Base-by-base conservation (phyloP, 2,888 invertebrate genomes). In the Lepidocyrtinus sp. region DNA sequence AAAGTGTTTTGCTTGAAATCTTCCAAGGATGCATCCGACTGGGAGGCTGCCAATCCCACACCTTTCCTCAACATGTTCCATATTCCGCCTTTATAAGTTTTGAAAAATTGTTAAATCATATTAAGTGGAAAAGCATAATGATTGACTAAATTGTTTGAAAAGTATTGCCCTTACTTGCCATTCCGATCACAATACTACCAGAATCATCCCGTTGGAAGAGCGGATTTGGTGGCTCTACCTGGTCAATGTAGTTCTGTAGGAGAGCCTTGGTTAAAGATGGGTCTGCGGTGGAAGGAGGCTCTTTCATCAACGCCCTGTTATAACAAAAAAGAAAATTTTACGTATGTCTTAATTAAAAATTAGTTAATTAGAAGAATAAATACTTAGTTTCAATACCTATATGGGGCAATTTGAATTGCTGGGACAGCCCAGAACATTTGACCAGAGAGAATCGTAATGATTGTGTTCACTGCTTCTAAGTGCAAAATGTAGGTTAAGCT, bases 361-460 rank as follows among this genome's bases (percentile, higher is more conserved):
- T n/a, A n/a, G n/a, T n/a, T n/a, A n/a, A n/a, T n/a, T n/a, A n/a
- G n/a, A n/a, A n/a, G n/a, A 21, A 12, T 7, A 59, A 1, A n/a
- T n/a, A n/a, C n/a, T n/a, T n/a, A n/a, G n/a, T n/a, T n/a, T n/a
- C n/a, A 46, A 19, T 87, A 91, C 92, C 91, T 91, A 88, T 92
- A 95, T 84, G 96, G 92, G 7, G 91, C 90, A 2, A 95, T 94
- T 62, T 93, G 93, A 74, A 93, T 92, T 0, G 93, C 91, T 25
- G 87, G 90, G 65, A 92, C 92, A 0, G 94, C 92, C 12, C 95
- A 93, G 87, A 93, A 95, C 88, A 95, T 92, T 88, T 97, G 96
- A 27, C 96, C 94, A 0, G 97, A 96, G 87, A 98, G 91, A n/a
- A 98, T 89, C 0, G 96, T 94, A 17, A 98, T 90, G 59, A 98